These are phyloP conservation scores for Homarus gammarus DNA, from an alignment of 2,888 invertebrate species.

Conservation along the genomic window DNA sequence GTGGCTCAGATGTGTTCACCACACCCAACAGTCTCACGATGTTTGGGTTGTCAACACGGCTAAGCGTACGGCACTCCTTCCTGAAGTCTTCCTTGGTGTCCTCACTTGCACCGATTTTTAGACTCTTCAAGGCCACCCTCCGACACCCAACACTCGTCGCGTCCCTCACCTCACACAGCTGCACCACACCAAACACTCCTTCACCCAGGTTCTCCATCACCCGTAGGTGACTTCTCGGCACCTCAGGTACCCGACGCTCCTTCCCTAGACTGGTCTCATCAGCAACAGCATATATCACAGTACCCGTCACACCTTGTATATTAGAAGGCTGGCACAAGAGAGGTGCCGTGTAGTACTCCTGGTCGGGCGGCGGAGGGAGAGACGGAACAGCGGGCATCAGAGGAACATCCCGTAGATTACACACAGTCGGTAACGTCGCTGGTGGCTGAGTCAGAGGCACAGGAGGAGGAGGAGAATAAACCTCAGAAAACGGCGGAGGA, in stretches of 20 bases:
- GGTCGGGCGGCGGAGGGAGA: conserved; percentile 74
- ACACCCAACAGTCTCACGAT: conserved; percentile 90
- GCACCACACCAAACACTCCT: conserved; percentile 87
- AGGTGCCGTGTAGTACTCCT: conserved; percentile 72
- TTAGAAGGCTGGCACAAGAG: conserved; percentile 59
- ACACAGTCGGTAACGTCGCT: conserved; percentile 49
- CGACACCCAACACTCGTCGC: conserved; percentile 13
- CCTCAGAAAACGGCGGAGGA: conserved; percentile 72
- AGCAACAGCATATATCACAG: conserved; percentile 63
- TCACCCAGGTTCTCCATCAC: conserved; percentile 88
- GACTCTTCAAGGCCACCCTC: conserved; percentile 55
- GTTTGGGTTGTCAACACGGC: conserved; percentile 91
- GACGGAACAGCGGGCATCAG: conserved; percentile 59
- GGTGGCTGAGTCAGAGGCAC: conserved; percentile 72
- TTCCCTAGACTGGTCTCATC: conserved; percentile 23
- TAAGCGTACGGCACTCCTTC: conserved; percentile 88
- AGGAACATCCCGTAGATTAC: conserved; percentile 18
- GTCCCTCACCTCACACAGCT: conserved; percentile 65
- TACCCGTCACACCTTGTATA: conserved; percentile 73
- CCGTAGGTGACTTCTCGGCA: conserved; percentile 86
- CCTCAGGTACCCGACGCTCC: conserved; percentile 79
- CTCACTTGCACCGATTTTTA: conserved; percentile 59
- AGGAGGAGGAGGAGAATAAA: conserved; percentile 68
- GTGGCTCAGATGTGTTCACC: conserved; percentile 89
- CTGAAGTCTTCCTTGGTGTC: conserved; percentile 79